These are phyloP conservation scores for Mystacides longicornis DNA, from an alignment of 2,888 invertebrate species.

Conservation along the genomic window DNA sequence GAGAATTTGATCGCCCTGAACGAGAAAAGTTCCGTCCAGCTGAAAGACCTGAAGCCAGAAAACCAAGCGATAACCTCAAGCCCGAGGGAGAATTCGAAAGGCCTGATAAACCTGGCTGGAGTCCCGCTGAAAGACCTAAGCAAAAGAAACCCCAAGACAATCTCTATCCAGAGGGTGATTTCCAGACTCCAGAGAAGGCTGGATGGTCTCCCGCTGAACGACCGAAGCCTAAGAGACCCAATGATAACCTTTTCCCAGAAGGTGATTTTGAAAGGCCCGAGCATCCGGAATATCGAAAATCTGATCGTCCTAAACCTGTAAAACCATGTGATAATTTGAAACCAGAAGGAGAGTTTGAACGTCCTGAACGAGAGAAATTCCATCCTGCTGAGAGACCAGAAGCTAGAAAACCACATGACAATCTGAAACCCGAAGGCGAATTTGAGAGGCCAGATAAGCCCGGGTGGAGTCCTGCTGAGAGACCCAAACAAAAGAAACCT, in stretches of 20 bases:
- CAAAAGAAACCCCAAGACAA: constrained; percentile 38
- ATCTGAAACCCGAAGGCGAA: constrained; percentile 33
- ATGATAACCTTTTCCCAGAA: constrained; percentile 45
- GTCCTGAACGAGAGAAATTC: constrained; percentile 31
- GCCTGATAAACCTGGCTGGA: constrained; percentile 39
- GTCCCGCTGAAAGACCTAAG: constrained; percentile 37
- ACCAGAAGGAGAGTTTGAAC: constrained; percentile 35
- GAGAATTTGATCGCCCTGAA: constrained; percentile 41
- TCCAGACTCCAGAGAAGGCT: constrained; percentile 31
- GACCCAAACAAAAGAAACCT: constrained; percentile 35
- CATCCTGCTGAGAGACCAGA: constrained; percentile 36
- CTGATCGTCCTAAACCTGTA: constrained; percentile 31
- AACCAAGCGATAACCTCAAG: constrained; percentile 39
- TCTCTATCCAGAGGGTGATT: constrained; percentile 37
- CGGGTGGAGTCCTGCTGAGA: constrained; percentile 35
- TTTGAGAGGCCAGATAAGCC: constrained; percentile 35
- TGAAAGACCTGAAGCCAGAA: constrained; percentile 36
- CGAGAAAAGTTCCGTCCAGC: constrained; percentile 36
- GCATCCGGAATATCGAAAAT: constrained; percentile 36
- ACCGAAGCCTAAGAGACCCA: constrained; percentile 33
- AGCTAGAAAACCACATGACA: constrained; percentile 41
- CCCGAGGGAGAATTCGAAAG: constrained; percentile 50
- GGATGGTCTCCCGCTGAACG: constrained; percentile 25
- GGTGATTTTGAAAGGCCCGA: constrained; percentile 45
- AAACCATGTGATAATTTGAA: constrained; percentile 39